These are phyloP conservation scores for Erynnis tages DNA, from an alignment of 2,888 invertebrate species.

Conservation along the genomic window DNA sequence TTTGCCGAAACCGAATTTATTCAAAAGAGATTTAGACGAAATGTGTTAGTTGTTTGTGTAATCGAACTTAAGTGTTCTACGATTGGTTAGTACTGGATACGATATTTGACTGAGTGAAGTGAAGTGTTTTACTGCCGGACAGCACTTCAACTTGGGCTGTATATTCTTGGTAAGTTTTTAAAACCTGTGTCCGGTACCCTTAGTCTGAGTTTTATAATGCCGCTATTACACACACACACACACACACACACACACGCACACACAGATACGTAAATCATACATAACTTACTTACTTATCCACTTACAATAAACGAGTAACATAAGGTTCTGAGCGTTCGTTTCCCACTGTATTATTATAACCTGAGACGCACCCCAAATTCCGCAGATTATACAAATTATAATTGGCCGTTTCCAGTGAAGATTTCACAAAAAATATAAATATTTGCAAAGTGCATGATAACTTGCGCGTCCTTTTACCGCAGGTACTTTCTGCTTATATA, in stretches of 20 bases:
- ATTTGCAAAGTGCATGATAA: constrained; percentile 12
- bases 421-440: neutral
- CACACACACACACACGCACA: too few relatives aligned
- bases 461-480: constrained; percentile 16
- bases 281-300: too few relatives aligned
- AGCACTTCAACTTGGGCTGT: constrained; percentile 28
- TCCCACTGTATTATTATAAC: too few relatives aligned
- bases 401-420: neutral
- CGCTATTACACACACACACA: too few relatives aligned
- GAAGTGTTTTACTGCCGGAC: constrained; percentile 31
- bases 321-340: too few relatives aligned
- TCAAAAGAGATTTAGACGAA: constrained; percentile 10
- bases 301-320: too few relatives aligned
- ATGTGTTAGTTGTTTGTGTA: constrained; percentile 22
- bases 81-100: constrained; percentile 32
- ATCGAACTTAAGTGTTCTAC: constrained; percentile 11
- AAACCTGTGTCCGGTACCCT: too few relatives aligned
- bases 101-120: constrained; percentile 30
- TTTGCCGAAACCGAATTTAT: neutral
- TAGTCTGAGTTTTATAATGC: too few relatives aligned
- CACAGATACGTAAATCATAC: too few relatives aligned
- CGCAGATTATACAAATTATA: too few relatives aligned
- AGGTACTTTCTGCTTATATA: constrained; percentile 31
- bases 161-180: constrained; percentile 36
- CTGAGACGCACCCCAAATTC: too few relatives aligned